Conservation (phyloP, 2,888 invertebrate species). For the Vanessa cardui region DNA sequence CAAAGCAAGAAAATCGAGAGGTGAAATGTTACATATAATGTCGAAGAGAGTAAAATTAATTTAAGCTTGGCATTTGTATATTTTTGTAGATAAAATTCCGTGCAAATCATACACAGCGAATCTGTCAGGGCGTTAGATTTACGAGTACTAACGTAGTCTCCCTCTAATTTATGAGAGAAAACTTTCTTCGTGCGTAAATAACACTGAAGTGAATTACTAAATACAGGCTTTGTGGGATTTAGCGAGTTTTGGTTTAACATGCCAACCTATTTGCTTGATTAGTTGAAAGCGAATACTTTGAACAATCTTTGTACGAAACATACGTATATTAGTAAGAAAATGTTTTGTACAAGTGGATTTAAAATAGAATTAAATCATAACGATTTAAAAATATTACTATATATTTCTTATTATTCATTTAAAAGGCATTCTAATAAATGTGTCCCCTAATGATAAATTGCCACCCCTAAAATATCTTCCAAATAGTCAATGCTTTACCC, state of each 20-base stretch:
- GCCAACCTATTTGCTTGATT: conserved; percentile 13
- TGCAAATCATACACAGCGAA: conserved; percentile 11
- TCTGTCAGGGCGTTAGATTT: conserved; percentile 45
- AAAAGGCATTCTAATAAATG: too few species aligned
- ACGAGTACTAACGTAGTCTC: conserved; percentile 53
- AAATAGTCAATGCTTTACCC: too few species aligned
- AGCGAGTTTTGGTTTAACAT: conserved; percentile 6
- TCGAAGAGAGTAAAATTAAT: too few species aligned
- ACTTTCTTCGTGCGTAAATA: conserved; percentile 48
- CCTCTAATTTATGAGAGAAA: conserved; percentile 60
- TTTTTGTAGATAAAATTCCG: conserved; percentile 3
- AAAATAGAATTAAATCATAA: not conserved
- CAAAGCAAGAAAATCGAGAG: too few species aligned
- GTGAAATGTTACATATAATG: too few species aligned
- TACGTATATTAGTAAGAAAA: not conserved
- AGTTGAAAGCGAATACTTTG: conserved; percentile 4
- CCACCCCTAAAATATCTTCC: too few species aligned
- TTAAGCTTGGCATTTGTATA: not conserved
- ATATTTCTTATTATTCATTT: too few species aligned
- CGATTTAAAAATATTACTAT: too few species aligned
- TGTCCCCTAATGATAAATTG: too few species aligned
- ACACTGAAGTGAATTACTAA: conserved; percentile 21
- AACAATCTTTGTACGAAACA: not conserved
- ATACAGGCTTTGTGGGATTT: conserved; percentile 14
- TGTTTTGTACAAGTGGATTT: not conserved